Base-by-base conservation (phyloP, 2,888 invertebrate species). In the Diaperis boleti region DNA sequence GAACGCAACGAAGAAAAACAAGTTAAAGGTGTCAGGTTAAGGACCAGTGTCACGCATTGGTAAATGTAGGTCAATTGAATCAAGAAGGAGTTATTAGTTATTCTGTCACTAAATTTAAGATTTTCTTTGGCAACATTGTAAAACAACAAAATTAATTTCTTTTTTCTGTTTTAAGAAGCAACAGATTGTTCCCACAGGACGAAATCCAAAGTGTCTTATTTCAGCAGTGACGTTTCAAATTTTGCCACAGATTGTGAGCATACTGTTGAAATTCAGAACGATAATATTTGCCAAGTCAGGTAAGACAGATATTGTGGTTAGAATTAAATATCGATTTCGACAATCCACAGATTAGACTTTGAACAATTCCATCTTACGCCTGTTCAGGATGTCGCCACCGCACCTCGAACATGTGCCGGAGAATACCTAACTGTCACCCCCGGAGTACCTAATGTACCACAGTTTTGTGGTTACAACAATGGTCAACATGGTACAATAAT, bases 391-490 rank as follows among this genome's bases (percentile, higher is more conserved):
- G 42, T 7, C 14, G 15, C 17, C 15, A 10, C 1, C 8, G 17
- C 18, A 17, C 41, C 8, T 10, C 14, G 10, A 18, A 18, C n/a
- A 41, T 59, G 10, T 49, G 49, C 79, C 1, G 44, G 13, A 26
- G 26, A 26, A n/a, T 26, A 83, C 66, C 83, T 86, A 80, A 83
- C 82, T 71, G 84, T 86, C 0, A 82, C 83, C 14, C 83, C 84
- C n/a, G 83, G 83, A 72, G 82, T 83, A 0, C 84, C 84, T 68
- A 73, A 81, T 64, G 55, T 86, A n/a, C 86, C 86, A 0, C 18
- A 83, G 0, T 74, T 89, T 1, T 89, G 89, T 60, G 89, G 89
- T 1, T 84, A 85, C 68, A 89, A 89, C 68, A 84, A 82, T 35
- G 86, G 85, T 7, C 89, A 89, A 63, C 89, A 89, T 70, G 71